Evolutionary conservation across 2,113 vertebrate species (phyloP), one percentile per base, ranked within the genome.

Genomic region (Gallinago undulata): DNA sequence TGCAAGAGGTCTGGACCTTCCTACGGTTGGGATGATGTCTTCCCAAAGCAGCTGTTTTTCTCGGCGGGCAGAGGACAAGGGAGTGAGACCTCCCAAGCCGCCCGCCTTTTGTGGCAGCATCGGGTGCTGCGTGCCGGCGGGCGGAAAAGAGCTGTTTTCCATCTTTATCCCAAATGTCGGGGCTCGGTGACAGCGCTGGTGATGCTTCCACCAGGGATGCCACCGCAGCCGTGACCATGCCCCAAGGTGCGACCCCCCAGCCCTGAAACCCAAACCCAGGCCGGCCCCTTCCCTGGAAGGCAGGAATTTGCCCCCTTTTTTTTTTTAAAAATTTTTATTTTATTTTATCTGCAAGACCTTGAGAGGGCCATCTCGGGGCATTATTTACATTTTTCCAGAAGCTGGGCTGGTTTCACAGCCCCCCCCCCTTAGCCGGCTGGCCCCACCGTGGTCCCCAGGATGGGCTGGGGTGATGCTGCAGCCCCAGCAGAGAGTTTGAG

Each of bases 381-480:
- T 68, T 92, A 43, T 56, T 89, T 69, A 78, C 47, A 30, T 75
- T 75, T 89, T 88, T 60, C 19, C 18, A 23, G 66, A 24, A 68
- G 27, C 56, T 28, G 8, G 18, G 15, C 53, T 60, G 19, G 41
- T 51, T 66, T n/a, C 21, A 45, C 28, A n/a, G 39, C 67, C n/a
- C 19, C 41, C 19, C 41, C 24, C 70, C 27, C 33, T n/a, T 10
- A 1, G 19, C 59, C 0, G 0, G 5, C 24, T 1, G 2, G 30
- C 19, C 43, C 37, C 25, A n/a, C 33, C 1, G 0, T 0, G 2
- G 18, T 19, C 53, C 21, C 53, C 5, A 6, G 59, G 39, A 30
- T 48, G 1, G 3, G 48, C 57, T 45, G 0, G 0, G 30, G 39
- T 2, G 4, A 30, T 30, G 45, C 47, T 60, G 35, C 73, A 62